Conservation (phyloP, 1,140 invertebrate species). For the Drosophila micromelanica region DNA sequence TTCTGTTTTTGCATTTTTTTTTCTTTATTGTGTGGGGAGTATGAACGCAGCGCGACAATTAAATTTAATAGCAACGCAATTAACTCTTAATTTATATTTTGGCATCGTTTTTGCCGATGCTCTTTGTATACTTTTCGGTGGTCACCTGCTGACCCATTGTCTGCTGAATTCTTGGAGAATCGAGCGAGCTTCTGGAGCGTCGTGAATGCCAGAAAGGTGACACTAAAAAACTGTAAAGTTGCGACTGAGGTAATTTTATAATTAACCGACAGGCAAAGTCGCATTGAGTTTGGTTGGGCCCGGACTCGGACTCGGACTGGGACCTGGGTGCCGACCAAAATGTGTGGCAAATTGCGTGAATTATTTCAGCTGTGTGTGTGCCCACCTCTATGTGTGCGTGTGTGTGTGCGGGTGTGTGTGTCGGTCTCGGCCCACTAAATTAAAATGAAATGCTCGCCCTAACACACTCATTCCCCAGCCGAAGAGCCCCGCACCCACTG, state of each 20-base stretch:
- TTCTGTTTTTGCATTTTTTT: slow-evolving; percentile 4
- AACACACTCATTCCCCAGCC: neutral
- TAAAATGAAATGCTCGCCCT: slow-evolving; percentile 62
- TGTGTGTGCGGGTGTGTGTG: slow-evolving; percentile 4
- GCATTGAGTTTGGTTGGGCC: slow-evolving; percentile 30
- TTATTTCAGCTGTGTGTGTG: slow-evolving; percentile 58
- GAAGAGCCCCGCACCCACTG: neutral
- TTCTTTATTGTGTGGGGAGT: slow-evolving; percentile 22
- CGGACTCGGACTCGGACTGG: neutral
- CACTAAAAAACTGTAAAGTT: slow-evolving; percentile 40
- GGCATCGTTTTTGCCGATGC: slow-evolving; percentile 43
- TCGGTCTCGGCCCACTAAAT: slow-evolving; percentile 65
- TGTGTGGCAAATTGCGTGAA: slow-evolving; percentile 79
- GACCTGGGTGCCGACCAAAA: slow-evolving; percentile 46
- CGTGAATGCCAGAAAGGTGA: slow-evolving; percentile 31
- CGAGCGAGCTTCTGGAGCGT: slow-evolving; percentile 4
- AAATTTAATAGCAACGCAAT: slow-evolving; percentile 80
- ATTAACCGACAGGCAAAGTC: slow-evolving; percentile 68
- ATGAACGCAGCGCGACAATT: slow-evolving; percentile 69
- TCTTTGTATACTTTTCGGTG: slow-evolving; percentile 29
- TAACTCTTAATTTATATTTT: slow-evolving; percentile 81
- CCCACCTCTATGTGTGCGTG: neutral
- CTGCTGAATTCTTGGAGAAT: neutral
- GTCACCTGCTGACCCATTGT: slow-evolving; percentile 58
- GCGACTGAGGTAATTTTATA: slow-evolving; percentile 76